phyloP scores from a whole-genome alignment of 2,888 invertebrate species.

The Aethes cnicana region DNA sequence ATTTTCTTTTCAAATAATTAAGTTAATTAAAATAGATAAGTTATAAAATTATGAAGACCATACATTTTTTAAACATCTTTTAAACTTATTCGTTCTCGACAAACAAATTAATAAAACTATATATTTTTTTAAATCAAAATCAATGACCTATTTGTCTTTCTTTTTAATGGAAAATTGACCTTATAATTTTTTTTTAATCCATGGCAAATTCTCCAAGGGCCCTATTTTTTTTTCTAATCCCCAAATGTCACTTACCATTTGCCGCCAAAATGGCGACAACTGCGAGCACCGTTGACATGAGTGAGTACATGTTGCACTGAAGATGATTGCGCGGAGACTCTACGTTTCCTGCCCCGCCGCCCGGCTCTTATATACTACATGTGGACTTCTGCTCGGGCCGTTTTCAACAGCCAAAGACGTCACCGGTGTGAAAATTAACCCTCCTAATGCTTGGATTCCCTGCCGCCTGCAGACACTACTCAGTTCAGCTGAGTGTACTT shows the following conservation, averaged over 20 bases:
- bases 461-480: slow-evolving; percentile 4
- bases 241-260: slow-evolving; percentile 58
- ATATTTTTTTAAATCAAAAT: no score
- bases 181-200: no score
- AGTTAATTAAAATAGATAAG: no score
- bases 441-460: slow-evolving; percentile 37
- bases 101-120: no score
- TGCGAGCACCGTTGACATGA: slow-evolving; percentile 42
- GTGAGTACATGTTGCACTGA: slow-evolving; percentile 54
- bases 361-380: slow-evolving; percentile 75
- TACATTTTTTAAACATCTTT: background rate
- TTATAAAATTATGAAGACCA: no score
- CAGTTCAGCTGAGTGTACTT: no score
- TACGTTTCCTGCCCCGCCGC: slow-evolving; percentile 65
- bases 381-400: slow-evolving; percentile 57
- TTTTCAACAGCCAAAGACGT: slow-evolving; percentile 73
- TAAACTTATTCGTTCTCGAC: no score
- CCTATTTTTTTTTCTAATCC: no score
- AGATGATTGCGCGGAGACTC: slow-evolving; percentile 43
- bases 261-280: slow-evolving; percentile 59
- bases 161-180: no score
- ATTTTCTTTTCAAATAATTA: background rate
- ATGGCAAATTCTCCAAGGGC: no score
- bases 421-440: slow-evolving; percentile 70
- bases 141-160: no score